A percentile compares a stretch with the other conserved stretches of the same genome.
Conservation (phyloP, 2,888 invertebrate species). For the Seira musarum region DNA sequence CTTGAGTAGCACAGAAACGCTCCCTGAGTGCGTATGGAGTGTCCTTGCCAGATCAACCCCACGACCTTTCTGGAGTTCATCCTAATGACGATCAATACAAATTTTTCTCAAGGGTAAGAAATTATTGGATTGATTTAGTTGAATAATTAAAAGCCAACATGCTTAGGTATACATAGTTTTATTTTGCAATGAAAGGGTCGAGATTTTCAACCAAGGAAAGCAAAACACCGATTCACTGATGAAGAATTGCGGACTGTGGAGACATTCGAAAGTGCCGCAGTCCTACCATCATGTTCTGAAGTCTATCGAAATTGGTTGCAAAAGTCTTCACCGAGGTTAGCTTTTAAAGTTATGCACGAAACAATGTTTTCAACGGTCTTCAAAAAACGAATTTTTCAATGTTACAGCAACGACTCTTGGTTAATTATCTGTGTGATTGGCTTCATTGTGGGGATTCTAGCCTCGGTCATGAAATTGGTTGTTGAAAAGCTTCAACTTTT, state of each 20-base stretch:
- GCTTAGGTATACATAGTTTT: background rate
- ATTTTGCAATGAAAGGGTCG: constrained; percentile 70
- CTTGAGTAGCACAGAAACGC: constrained; percentile 59
- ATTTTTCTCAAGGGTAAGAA: constrained; percentile 67
- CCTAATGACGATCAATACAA: constrained; percentile 64
- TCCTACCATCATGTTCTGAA: constrained; percentile 72
- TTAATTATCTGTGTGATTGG: constrained; percentile 72
- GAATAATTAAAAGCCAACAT: background rate
- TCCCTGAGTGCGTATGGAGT: constrained; percentile 68
- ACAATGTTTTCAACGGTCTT: too few species aligned
- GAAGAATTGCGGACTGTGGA: constrained; percentile 72
- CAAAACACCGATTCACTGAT: constrained; percentile 72
- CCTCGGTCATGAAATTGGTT: constrained; percentile 71
- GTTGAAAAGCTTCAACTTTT: constrained; percentile 67
- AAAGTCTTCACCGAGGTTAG: constrained; percentile 69
- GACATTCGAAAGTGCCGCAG: constrained; percentile 72
- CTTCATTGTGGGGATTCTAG: constrained; percentile 71
- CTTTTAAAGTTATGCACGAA: too few species aligned
- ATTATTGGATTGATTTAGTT: background rate
- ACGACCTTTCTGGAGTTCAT: constrained; percentile 61
- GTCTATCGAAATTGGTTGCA: constrained; percentile 72
- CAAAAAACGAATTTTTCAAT: too few species aligned
- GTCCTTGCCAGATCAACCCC: constrained; percentile 64
- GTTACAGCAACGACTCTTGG: constrained; percentile 71
- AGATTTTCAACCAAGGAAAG: constrained; percentile 72